Base-by-base conservation (phyloP, 2,113 vertebrate species). In the Condylura cristata region DNA sequence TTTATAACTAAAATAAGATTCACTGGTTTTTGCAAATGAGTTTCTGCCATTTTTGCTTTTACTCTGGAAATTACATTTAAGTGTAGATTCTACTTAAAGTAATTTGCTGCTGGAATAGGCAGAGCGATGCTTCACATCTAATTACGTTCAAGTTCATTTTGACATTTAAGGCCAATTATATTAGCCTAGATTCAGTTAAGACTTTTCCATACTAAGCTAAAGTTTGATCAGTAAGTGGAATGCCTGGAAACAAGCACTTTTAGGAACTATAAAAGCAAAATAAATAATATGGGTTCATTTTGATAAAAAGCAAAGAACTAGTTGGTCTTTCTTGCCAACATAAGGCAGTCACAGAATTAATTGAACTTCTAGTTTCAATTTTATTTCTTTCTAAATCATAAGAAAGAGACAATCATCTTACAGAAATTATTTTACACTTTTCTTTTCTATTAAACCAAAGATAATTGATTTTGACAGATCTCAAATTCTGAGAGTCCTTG, bases 111-210 rank as follows among this genome's bases (percentile, higher is more conserved):
- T 93, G 68, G 63, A 84, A 88, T 51, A 81, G 37, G 51, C 39
- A 41, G 74, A 26, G 61, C 7, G 16, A 66, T 91, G 75, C 89
- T 96, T 92, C 90, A 51, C 70, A 75, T 86, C 70, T 93, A 80
- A 95, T 92, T 96, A 86, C 34, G 6, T 91, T 95, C 86, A 80
- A 93, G 63, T 65, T 95, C 92, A 83, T 93, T 92, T 95, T 95
- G 85, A 89, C 82, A 95, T 95, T 94, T 88, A 78, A 92, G 70
- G 71, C 89, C 86, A 90, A 95, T 89, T 90, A 82, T 24, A 56
- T 75, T 87, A 71, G 72, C 92, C 74, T 89, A 65, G 44, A 86
- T 86, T 93, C 56, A 65, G 41, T 22, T 39, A 75, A 86, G 46
- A 70, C 41, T 95, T 95, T 90, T 90, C 56, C 71, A 46, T 89